Evolutionary conservation across 2,113 vertebrate genomes (phyloP), one percentile per base, ranked within the genome.

Genomic region (Archilochus colubris): DNA sequence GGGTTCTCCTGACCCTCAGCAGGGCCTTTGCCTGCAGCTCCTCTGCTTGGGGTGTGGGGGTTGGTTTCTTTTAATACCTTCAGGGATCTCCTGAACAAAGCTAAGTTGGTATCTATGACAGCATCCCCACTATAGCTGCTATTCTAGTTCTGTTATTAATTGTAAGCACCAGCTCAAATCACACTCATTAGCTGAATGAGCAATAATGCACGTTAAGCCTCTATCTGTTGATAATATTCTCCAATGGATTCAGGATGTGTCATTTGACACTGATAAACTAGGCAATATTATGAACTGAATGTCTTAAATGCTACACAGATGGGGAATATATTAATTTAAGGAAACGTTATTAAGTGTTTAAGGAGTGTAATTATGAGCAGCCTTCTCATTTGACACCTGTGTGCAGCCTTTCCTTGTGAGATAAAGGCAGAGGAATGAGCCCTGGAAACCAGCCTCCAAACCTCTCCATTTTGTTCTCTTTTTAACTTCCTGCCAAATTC

Each of bases 181-280:
- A 76, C 77, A 9, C 81, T 95, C 92, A 81, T 97, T 96, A 94
- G 93, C 81, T 81, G 91, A 96, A 96, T 94, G 96, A 96, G 93
- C 94, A 93, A 82, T 94, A 94, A 72, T 22, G 54, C 36, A 15
- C 33, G 9, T 62, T 95, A 77, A 96, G 83, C 93, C 92, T 94
- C 95, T 96, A 89, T 97, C 91, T 94, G 92, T 95, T 97, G 94
- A 94, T 97, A 95, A 96, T 96, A 97, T 96, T 96, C 96, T 97
- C 92, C 93, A 86, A 67, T 79, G 92, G 91, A 90, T 94, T 58
- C 69, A 93, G 96, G 89, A 94, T 93, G 89, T 97, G 95, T 95
- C 96, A 93, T 95, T 93, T 97, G 97, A 97, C 97, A 95, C 92
- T 98, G 97, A 97, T 95, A 96, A 97, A 97, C 95, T 94, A 95